Evolutionary conservation across 2,113 vertebrate species (phyloP).

Genomic region (Phaetusa simplex): DNA sequence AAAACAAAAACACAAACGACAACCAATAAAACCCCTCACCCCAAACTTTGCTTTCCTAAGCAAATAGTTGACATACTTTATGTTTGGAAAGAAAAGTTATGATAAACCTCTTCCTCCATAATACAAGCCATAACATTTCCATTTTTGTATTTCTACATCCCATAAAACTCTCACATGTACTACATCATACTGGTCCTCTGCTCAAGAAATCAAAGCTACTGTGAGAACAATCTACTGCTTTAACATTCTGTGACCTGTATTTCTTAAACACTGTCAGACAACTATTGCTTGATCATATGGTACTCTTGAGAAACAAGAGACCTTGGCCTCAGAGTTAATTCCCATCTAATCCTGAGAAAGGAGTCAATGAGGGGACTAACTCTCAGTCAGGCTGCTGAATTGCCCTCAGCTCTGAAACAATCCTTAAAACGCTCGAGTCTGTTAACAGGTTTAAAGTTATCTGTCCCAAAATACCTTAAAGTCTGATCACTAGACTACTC

Average conservation of each 20-base stretch:
- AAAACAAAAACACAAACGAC: neutral
- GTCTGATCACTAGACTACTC: neutral
- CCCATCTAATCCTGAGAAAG: neutral
- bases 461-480: neutral
- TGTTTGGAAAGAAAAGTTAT: neutral
- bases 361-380: neutral
- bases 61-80: neutral
- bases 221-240: neutral
- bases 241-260: neutral
- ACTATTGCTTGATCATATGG: neutral
- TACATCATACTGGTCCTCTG: neutral
- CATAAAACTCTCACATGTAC: neutral
- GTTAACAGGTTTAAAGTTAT: neutral
- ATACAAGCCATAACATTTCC: neutral
- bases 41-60: neutral
- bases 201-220: neutral
- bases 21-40: neutral
- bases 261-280: neutral
- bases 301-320: neutral
- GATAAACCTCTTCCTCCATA: neutral
- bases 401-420: neutral
- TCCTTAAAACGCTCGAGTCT: neutral
- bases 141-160: neutral
- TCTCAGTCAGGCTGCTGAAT: neutral
- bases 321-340: neutral